Conservation (phyloP, 2,113 vertebrate genomes). For the Triplophysa rosa region DNA sequence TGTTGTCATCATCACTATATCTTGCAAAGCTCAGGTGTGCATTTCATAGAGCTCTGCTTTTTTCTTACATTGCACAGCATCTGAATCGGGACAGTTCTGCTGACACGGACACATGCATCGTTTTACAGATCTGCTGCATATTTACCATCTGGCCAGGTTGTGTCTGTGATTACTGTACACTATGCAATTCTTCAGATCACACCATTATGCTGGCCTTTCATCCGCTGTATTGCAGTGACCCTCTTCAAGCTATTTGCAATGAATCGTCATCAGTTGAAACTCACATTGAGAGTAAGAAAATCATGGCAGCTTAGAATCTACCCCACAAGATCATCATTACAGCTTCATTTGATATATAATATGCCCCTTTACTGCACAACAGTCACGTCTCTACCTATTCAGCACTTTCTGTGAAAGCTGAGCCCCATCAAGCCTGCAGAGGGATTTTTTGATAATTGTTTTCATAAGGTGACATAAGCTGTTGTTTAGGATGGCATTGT, state of each 20-base stretch:
- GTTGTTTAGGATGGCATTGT: neutral
- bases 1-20: slow-evolving; percentile 9
- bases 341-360: too few relatives aligned
- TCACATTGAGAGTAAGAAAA: neutral
- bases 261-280: neutral
- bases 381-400: neutral
- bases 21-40: slow-evolving; percentile 30
- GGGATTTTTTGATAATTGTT: neutral
- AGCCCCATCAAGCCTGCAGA: neutral
- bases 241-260: neutral
- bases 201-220: neutral
- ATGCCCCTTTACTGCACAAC: neutral
- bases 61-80: slow-evolving; percentile 28
- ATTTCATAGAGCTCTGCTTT: neutral
- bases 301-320: neutral
- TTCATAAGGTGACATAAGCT: neutral
- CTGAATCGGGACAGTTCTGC: slow-evolving; percentile 33
- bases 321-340: too few relatives aligned
- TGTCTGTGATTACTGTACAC: neutral
- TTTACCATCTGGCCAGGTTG: slow-evolving; percentile 30
- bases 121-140: slow-evolving; percentile 25
- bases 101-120: slow-evolving; percentile 25
- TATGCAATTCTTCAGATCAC: neutral
- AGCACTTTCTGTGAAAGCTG: slow-evolving; percentile 12
- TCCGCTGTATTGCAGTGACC: neutral